phyloP scores from a whole-genome alignment of 1,140 invertebrate species.

The Drosophila repletoides region DNA sequence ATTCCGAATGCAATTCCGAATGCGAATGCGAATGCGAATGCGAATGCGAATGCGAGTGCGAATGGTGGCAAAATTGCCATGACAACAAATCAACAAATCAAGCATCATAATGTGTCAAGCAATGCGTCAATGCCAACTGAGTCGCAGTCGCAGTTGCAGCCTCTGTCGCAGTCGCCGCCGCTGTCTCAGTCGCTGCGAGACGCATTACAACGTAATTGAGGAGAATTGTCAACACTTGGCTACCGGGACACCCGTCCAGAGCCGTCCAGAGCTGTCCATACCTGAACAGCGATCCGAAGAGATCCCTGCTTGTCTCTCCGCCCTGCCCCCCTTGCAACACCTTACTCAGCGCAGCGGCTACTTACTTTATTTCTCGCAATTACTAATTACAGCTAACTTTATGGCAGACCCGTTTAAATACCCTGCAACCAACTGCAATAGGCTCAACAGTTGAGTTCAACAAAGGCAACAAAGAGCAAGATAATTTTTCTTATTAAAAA shows the following conservation, averaged over 20 bases:
- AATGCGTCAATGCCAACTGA: conserved; percentile 72
- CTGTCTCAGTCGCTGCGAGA: conserved; percentile 34
- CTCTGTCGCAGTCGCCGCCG: not conserved
- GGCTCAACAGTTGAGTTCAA: too few species aligned
- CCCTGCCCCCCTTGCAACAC: conserved; percentile 11
- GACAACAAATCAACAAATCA: conserved; percentile 80
- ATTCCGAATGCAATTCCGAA: not conserved
- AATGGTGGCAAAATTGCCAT: conserved; percentile 77
- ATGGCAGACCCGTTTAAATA: conserved; percentile 21
- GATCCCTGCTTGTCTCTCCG: not conserved
- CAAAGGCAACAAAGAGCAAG: too few species aligned
- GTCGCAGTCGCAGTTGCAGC: not conserved
- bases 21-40: not conserved
- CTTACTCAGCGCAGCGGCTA: conserved; percentile 4
- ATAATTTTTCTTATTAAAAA: too few species aligned
- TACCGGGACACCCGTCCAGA: not conserved
- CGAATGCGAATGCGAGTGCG: conserved; percentile 26
- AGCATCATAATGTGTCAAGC: conserved; percentile 80
- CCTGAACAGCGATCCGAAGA: not conserved
- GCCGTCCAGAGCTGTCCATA: not conserved
- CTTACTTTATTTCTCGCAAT: conserved; percentile 63
- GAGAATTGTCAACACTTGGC: conserved; percentile 75
- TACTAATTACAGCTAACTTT: conserved; percentile 62
- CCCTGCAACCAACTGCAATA: not conserved
- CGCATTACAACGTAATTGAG: conserved; percentile 79